Conservation (phyloP, 2,113 vertebrate genomes). For the Eulemur macaco region DNA sequence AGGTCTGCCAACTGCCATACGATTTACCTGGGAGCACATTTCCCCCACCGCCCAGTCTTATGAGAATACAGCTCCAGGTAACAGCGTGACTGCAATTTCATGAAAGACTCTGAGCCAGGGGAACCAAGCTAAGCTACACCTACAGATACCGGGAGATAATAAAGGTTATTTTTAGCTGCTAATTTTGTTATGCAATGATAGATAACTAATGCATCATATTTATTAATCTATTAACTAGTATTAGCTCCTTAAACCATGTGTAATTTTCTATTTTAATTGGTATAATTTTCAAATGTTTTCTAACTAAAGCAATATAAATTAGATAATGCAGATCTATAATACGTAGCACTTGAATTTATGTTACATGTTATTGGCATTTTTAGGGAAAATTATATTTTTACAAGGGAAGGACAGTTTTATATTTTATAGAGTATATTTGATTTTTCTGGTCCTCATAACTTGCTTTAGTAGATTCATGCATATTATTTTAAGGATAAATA, state of each 20-base stretch:
- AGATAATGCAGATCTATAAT: not conserved
- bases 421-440: not conserved
- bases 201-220: not conserved
- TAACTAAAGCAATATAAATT: not conserved
- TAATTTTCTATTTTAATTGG: constrained; percentile 1
- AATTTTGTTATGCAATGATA: not conserved
- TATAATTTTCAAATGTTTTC: constrained; percentile 12
- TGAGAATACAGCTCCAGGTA: not conserved
- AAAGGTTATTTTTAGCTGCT: not conserved
- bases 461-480: not conserved
- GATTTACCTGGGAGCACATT: not conserved
- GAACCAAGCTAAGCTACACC: not conserved
- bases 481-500: not conserved
- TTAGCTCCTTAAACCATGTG: not conserved
- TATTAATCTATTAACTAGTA: not conserved
- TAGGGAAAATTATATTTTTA: not conserved
- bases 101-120: not conserved
- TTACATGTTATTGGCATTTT: not conserved
- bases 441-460: not conserved
- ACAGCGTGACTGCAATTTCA: not conserved
- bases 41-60: not conserved
- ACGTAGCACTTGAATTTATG: not conserved
- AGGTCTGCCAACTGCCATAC: not conserved
- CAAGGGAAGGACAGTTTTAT: not conserved
- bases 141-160: not conserved